Evolutionary conservation across 2,113 vertebrate genomes (phyloP), one percentile per base, ranked within the genome.

Genomic region (Pteronura brasiliensis): DNA sequence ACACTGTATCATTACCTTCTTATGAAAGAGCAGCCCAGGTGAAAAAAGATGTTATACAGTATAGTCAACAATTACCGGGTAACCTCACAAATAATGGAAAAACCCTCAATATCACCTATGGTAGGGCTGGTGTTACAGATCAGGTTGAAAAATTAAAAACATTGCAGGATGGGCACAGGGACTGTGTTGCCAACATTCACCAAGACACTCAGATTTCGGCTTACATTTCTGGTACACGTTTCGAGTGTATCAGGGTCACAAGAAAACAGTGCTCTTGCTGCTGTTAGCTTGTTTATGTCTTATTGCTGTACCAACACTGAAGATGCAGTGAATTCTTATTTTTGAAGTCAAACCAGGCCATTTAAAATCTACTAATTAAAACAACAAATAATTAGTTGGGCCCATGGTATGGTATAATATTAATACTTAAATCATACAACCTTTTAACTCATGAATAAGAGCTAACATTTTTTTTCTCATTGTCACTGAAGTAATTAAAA

Each of bases 341-440:
- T 98, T 88, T 83, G 44, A 95, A 85, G 23, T 74, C 61, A 36
- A 96, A 87, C 3, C 23, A 31, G 57, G 81, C 49, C 91, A 94
- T 82, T 94, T 96, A 93, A 96, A 98, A 96, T 55, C 44, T 57
- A 85, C 88, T 92, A 93, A 96, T 98, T 72, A 88, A n/a, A 96
- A 88, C 44, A 95, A 71, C 47, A 74, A 97, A 92, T 79, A 97
- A 96, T 79, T 87, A 97, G 88, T 25, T 67, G 44, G 93, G 17
- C 6, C 80, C 74, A 34, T 87, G 23, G 36, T 96, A 7, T 21
- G 36, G 31, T 96, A 82, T 86, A 52, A 71, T 34, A 31, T 11
- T 92, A 80, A 42, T 89, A 82, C 57, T 95, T 96, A 95, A 96
- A 83, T 93, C 90, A 94, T 88, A 89, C 39, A 96, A 6, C 55